Evolutionary conservation across 1,140 invertebrate genomes (phyloP).

Genomic region (Amphibalanus amphitrite): DNA sequence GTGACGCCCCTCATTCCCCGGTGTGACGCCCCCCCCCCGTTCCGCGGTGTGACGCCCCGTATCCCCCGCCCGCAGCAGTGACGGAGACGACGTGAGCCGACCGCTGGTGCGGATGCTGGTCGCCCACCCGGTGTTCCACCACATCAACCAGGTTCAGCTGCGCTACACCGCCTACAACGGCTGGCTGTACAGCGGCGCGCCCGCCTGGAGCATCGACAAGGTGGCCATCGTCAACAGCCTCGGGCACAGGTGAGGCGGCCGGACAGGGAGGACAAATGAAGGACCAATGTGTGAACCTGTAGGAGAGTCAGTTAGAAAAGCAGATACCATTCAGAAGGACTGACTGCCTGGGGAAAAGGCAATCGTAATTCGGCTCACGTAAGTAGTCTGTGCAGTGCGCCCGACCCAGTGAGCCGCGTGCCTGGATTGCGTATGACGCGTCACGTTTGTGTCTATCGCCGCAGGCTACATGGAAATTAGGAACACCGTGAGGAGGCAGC

Average conservation of each 20-base stretch:
- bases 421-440: no score
- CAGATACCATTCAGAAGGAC: neutral
- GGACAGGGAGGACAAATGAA: no score
- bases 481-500: no score
- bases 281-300: no score
- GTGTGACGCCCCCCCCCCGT: neutral
- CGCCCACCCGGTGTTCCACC: constrained; percentile 62
- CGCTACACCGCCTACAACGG: constrained; percentile 76
- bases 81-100: constrained; percentile 59
- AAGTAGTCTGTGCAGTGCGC: no score
- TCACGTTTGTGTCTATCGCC: no score
- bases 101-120: constrained; percentile 59
- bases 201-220: constrained; percentile 60
- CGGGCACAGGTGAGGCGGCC: constrained; percentile 49
- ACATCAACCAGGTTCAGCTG: constrained; percentile 47
- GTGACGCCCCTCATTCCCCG: neutral
- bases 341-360: neutral
- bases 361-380: no score
- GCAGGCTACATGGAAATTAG: no score
- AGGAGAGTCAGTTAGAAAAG: neutral
- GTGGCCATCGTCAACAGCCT: constrained; percentile 67
- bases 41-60: neutral
- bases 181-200: constrained; percentile 71
- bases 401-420: no score
- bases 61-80: constrained; percentile 29